Percentiles rank a stretch among this genome's conserved stretches.
Evolutionary conservation across 2,113 vertebrate genomes (phyloP).

Genomic region (Cricetomys ansorgei): DNA sequence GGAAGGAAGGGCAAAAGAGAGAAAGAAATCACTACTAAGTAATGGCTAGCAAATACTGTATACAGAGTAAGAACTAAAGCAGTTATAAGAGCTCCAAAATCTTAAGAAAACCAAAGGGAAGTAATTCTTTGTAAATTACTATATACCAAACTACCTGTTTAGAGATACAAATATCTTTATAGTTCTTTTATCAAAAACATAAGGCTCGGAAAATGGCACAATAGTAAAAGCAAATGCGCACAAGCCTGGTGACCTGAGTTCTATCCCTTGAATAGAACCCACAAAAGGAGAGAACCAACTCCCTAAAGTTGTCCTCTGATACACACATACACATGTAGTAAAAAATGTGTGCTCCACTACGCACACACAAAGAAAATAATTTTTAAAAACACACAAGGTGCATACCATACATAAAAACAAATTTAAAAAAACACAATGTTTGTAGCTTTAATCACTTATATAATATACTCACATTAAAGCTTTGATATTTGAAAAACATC

Average conservation of each 20-base stretch:
- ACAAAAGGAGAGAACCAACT: not conserved
- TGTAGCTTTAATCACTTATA: not conserved
- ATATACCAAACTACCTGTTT: not conserved
- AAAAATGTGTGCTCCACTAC: not conserved
- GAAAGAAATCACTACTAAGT: conserved; percentile 31
- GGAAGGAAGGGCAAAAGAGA: too few species aligned
- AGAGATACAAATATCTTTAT: not conserved
- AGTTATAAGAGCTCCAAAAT: conserved; percentile 11
- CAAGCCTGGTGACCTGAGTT: not conserved
- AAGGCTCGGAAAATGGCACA: not conserved
- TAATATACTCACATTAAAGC: not conserved
- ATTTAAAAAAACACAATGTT: not conserved
- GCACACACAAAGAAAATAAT: not conserved
- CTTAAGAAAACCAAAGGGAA: not conserved
- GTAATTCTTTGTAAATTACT: conserved; percentile 23
- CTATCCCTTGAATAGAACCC: not conserved
- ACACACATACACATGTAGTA: not conserved
- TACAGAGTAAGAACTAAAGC: not conserved
- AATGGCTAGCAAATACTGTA: conserved; percentile 1
- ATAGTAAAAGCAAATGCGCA: not conserved
- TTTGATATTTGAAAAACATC: conserved; percentile 15
- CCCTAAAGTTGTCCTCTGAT: not conserved
- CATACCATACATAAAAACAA: not conserved
- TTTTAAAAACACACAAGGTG: not conserved
- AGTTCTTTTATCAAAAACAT: conserved; percentile 36